Base-by-base conservation (phyloP, 2,797 vertebrate genomes). In the Rhinogobio ventralis region DNA sequence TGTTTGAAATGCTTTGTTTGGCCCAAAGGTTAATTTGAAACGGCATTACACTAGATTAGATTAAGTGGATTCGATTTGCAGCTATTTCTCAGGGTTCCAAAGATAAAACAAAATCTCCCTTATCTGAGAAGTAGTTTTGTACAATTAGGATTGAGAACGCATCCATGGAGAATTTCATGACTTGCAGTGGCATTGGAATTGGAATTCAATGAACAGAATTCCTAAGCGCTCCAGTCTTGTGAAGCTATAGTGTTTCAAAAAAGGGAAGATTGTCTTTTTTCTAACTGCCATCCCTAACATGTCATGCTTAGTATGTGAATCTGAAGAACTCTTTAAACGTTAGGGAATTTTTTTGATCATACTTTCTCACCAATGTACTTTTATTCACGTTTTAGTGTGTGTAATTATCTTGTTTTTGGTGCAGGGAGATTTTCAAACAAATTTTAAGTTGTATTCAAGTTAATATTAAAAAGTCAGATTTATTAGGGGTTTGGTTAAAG, bases 11-110 rank as follows among this genome's bases (percentile, higher is more conserved):
- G 14, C 25, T 60, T 78, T 14, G 19, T 66, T 75, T 76, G 60
- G 39, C 74, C 13, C 73, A 28, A 49, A 53, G 55, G 42, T 69
- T 83, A 2, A 85, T 81, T 67, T 79, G n/a, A 85, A 86, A 73
- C 36, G 13, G 71, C 23, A 8, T 73, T 49, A 74, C 55, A 8
- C 28, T 79, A 73, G 57, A 53, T 55, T 74, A 36, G 45, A 72
- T 88, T 11, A 25, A 82, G 60, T 71, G 45, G 4, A 82, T 53
- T n/a, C 10, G 5, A 20, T 83, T 51, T 77, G 69, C 20, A 82
- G 25, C 60, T 64, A 57, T 87, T 86, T 83, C 57, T 84, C 67
- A 84, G 67, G 82, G 49, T 68, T 85, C 20, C 55, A 7, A 74
- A 82, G 77, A 84, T 9, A 36, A 57, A 79, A 46, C 73, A 46